A percentile compares a stretch with the other conserved stretches of the same genome.
Conservation (phyloP, 2,113 vertebrate species). For the Maccullochella peelii region DNA sequence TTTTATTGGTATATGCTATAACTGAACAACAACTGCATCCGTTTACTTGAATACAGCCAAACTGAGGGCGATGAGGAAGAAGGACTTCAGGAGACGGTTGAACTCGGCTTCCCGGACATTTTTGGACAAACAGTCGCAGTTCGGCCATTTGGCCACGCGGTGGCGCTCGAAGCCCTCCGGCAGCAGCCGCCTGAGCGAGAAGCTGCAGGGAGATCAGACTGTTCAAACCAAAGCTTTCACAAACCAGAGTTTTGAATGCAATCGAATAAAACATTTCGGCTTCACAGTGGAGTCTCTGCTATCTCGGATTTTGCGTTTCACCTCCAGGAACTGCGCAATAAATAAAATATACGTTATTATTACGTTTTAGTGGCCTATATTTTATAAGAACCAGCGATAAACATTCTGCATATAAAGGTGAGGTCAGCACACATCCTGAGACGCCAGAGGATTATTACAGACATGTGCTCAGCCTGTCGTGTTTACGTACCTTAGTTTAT, state of each 20-base stretch:
- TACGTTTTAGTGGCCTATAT: neutral
- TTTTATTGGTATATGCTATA: neutral
- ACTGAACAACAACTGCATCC: neutral
- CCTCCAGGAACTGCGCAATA: neutral
- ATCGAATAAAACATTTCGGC: too few species aligned
- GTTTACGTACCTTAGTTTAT: neutral
- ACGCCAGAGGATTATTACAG: accelerated
- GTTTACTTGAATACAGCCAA: neutral
- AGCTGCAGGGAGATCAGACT: neutral
- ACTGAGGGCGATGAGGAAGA: neutral
- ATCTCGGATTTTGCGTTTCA: neutral
- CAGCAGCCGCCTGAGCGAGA: accelerated
- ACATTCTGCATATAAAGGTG: too few species aligned
- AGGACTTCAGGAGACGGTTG: accelerated
- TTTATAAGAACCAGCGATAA: neutral
- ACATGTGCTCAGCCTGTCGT: neutral
- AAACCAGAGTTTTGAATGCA: neutral
- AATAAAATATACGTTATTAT: neutral
- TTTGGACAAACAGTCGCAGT: neutral
- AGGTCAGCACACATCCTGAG: neutral
- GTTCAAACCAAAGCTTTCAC: accelerated
- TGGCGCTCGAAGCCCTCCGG: conserved; percentile 35
- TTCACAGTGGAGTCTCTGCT: too few species aligned
- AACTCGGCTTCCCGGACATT: neutral
- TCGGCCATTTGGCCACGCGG: neutral